These are phyloP conservation scores for Heliothis peltigera DNA, from an alignment of 2,888 invertebrate genomes.

Conservation along the genomic window DNA sequence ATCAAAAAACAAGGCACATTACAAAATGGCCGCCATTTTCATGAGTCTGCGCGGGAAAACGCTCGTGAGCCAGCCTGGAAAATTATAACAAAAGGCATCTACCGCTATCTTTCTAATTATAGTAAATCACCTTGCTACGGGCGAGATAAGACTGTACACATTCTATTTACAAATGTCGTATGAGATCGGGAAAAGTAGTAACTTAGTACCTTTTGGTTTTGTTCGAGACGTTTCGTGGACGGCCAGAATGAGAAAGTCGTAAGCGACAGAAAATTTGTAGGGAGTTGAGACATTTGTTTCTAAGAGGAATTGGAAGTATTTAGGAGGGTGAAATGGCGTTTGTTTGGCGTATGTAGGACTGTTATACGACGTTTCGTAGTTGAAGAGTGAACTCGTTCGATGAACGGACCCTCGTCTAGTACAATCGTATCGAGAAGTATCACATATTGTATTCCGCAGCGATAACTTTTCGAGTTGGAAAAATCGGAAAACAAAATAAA, in stretches of 20 bases:
- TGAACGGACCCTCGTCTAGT: conserved; percentile 84
- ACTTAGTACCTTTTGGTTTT: conserved; percentile 79
- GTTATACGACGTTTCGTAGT: conserved; percentile 76
- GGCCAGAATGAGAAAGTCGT: conserved; percentile 66
- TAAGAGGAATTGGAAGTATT: conserved; percentile 67
- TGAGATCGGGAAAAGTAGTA: conserved; percentile 68
- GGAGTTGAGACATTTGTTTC: conserved; percentile 70
- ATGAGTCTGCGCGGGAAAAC: conserved; percentile 88
- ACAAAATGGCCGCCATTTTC: conserved; percentile 89
- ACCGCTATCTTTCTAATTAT: conserved; percentile 91
- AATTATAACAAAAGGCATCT: conserved; percentile 90
- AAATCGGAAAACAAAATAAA: conserved; percentile 61
- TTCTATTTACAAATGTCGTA: conserved; percentile 78
- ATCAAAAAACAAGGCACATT: conserved; percentile 90
- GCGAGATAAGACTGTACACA: conserved; percentile 86
- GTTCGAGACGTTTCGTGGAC: conserved; percentile 67
- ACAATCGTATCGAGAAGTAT: conserved; percentile 83
- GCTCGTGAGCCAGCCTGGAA: conserved; percentile 88
- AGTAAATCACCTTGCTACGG: conserved; percentile 90
- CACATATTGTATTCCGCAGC: conserved; percentile 70
- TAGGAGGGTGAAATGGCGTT: conserved; percentile 67
- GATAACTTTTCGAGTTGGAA: conserved; percentile 60
- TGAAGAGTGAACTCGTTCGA: conserved; percentile 78
- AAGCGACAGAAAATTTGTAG: conserved; percentile 67
- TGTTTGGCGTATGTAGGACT: conserved; percentile 66